A percentile compares a stretch with the other conserved stretches of the same genome.
These are phyloP conservation scores for Lymantria dispar DNA, from an alignment of 2,888 invertebrate species.

Conservation along the genomic window DNA sequence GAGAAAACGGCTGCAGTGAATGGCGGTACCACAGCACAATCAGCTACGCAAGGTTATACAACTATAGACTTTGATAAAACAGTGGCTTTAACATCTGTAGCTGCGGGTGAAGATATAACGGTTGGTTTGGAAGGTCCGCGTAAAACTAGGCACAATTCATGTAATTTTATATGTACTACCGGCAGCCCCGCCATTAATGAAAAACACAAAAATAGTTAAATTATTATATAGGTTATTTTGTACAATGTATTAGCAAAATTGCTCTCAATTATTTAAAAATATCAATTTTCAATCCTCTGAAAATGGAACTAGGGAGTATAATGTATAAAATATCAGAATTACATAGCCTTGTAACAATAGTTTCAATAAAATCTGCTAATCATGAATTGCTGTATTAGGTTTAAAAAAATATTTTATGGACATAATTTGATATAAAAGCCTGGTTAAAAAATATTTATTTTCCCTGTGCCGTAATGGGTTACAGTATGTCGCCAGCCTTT, in stretches of 20 bases:
- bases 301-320: too few relatives aligned
- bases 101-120: conserved; percentile 83
- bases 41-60: conserved; percentile 86
- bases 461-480: too few relatives aligned
- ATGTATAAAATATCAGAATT: not conserved
- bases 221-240: not conserved
- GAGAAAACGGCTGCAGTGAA: conserved; percentile 46
- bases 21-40: conserved; percentile 81
- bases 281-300: too few relatives aligned
- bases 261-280: not conserved
- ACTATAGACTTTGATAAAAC: conserved; percentile 98
- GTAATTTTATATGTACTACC: conserved; percentile 80
- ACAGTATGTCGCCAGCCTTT: too few relatives aligned
- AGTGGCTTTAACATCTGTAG: conserved; percentile 92
- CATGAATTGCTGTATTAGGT: too few relatives aligned
- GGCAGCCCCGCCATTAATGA: conserved; percentile 55
- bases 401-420: too few relatives aligned
- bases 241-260: not conserved
- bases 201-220: conserved; percentile 15
- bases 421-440: too few relatives aligned
- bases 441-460: too few relatives aligned
- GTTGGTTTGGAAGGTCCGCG: conserved; percentile 87
- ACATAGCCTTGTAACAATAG: not conserved
- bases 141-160: conserved; percentile 92
- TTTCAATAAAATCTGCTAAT: not conserved